Evolutionary conservation across 2,797 vertebrate species (phyloP).

Genomic region (Notolepis coatsorum): DNA sequence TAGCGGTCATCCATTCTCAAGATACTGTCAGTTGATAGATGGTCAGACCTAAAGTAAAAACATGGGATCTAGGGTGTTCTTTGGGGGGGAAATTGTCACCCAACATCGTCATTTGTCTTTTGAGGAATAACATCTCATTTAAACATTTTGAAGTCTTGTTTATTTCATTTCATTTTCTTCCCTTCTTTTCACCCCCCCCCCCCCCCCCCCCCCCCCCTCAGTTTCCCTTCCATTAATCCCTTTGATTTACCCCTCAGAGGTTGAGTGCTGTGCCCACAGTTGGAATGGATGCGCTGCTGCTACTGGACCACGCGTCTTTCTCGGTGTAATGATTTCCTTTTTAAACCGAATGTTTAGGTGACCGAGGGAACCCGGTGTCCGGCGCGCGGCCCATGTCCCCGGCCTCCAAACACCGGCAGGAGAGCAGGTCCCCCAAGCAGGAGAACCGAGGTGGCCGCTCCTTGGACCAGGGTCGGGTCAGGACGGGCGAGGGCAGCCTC

Average conservation of each 20-base stretch:
- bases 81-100: not conserved
- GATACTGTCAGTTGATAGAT: constrained; percentile 28
- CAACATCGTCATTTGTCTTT: constrained; percentile 34
- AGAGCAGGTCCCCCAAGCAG: constrained; percentile 89
- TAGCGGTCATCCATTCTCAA: constrained; percentile 48
- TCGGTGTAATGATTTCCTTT: constrained; percentile 40
- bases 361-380: constrained; percentile 87
- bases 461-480: constrained; percentile 88
- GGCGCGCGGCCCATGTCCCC: constrained; percentile 86
- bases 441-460: constrained; percentile 88
- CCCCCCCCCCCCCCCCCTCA: not conserved
- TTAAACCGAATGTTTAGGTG: constrained; percentile 84
- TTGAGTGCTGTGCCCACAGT: constrained; percentile 7
- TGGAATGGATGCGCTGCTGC: constrained; percentile 2
- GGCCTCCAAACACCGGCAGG: constrained; percentile 90
- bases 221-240: constrained; percentile 35
- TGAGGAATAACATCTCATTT: constrained; percentile 32
- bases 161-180: constrained; percentile 33
- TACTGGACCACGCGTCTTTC: not conserved
- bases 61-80: constrained; percentile 8
- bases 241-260: constrained; percentile 25
- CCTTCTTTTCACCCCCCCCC: constrained; percentile 16
- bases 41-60: not conserved
- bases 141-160: constrained; percentile 35
- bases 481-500: constrained; percentile 85